These are phyloP conservation scores for Emmelina monodactyla DNA, from an alignment of 2,888 invertebrate species.

Conservation along the genomic window DNA sequence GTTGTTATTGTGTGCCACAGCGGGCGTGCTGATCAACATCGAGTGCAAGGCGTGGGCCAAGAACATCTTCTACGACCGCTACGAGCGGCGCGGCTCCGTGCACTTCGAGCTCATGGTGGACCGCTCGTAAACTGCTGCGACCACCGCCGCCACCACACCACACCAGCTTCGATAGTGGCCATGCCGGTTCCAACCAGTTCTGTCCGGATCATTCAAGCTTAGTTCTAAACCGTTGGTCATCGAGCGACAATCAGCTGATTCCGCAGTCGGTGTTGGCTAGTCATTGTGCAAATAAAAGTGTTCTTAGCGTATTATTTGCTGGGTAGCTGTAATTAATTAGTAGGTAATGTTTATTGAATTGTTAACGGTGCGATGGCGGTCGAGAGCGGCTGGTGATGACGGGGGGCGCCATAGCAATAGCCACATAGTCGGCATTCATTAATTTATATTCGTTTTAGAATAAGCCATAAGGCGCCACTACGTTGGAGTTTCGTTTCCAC, in stretches of 20 bases:
- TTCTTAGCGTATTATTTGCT: too few species aligned
- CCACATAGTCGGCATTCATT: constrained; percentile 61
- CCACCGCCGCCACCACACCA: constrained; percentile 13
- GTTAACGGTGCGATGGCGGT: too few species aligned
- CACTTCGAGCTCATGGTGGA: constrained; percentile 96
- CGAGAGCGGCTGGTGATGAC: constrained; percentile 21
- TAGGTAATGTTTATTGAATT: constrained; percentile 1
- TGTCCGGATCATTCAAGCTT: neutral
- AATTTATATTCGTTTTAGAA: constrained; percentile 65
- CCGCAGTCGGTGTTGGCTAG: too few species aligned
- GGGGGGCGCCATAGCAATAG: constrained; percentile 55
- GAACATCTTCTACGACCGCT: constrained; percentile 85
- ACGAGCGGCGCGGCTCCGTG: constrained; percentile 89
- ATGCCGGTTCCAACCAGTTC: neutral
- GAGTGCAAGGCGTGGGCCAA: constrained; percentile 94
- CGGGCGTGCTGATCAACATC: constrained; percentile 89
- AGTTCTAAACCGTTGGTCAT: too few species aligned
- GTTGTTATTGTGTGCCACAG: constrained; percentile 45
- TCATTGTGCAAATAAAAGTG: neutral
- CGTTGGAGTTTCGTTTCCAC: constrained; percentile 49
- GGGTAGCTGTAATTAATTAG: too few species aligned
- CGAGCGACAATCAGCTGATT: too few species aligned
- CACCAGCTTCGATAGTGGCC: constrained; percentile 6
- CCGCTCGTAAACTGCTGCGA: constrained; percentile 39
- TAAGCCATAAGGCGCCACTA: constrained; percentile 53